Evolutionary conservation across 1,140 invertebrate genomes (phyloP).

Genomic region (Leptonema lineaticorne): DNA sequence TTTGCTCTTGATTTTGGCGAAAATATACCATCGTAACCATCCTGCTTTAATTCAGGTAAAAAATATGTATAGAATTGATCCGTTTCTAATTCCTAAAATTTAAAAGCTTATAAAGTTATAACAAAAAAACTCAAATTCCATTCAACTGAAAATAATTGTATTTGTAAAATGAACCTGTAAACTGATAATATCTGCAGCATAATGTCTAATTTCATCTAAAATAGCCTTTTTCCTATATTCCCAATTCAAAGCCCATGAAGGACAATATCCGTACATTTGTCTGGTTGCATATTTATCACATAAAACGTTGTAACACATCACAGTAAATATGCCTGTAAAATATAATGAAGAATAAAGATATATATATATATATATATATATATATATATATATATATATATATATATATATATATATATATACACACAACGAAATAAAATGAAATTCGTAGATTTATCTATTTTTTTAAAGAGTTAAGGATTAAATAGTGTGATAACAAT

Average conservation of each 20-base stretch:
- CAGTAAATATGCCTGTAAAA: constrained; percentile 90
- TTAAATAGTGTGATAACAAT: too few relatives aligned
- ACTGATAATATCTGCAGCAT: constrained; percentile 97
- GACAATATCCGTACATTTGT: constrained; percentile 97
- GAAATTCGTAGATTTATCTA: background rate
- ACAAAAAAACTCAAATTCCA: background rate
- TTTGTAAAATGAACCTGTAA: constrained; percentile 57
- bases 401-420: background rate
- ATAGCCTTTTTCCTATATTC: constrained; percentile 98
- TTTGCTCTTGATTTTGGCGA: constrained; percentile 97
- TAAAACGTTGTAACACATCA: constrained; percentile 99
- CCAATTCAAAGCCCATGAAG: constrained; percentile 96
- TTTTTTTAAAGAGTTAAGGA: too few relatives aligned
- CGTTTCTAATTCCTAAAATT: constrained; percentile 93
- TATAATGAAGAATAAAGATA: constrained; percentile 33
- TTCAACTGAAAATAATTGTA: background rate
- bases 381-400: background rate
- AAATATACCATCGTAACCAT: constrained; percentile 98
- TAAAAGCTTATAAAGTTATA: constrained; percentile 11
- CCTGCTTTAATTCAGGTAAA: constrained; percentile 87
- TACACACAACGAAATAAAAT: constrained; percentile 1
- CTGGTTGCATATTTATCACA: constrained; percentile 98
- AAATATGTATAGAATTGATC: constrained; percentile 99
- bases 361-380: too few relatives aligned
- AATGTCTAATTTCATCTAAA: constrained; percentile 93